Conservation (phyloP, 2,113 vertebrate genomes). For the Melanerpes aurifrons region DNA sequence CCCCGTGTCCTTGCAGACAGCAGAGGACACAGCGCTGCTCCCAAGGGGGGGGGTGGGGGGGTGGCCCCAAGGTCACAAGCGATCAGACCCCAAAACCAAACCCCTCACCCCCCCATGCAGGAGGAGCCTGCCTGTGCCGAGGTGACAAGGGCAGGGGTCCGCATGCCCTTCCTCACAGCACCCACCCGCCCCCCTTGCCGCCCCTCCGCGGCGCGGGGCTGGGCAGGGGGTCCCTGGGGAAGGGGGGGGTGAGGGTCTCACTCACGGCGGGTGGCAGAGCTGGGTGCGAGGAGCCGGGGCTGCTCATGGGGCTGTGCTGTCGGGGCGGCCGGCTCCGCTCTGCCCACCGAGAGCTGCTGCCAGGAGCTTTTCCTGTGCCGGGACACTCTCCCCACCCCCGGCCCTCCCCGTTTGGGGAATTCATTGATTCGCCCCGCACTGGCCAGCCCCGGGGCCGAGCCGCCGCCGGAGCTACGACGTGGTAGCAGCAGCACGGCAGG, state of each 20-base stretch:
- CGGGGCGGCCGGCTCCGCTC: not conserved
- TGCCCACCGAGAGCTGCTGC: not conserved
- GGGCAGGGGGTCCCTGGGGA: too few species aligned
- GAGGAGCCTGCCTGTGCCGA: not conserved
- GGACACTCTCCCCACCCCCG: slow-evolving; percentile 29
- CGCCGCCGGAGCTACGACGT: accelerated
- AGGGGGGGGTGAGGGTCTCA: not conserved
- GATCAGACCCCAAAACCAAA: not conserved
- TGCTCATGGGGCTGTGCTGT: not conserved
- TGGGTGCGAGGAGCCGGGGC: not conserved
- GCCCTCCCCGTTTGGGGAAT: slow-evolving; percentile 33
- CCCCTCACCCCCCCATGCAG: not conserved
- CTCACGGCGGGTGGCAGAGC: not conserved
- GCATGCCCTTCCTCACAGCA: not conserved
- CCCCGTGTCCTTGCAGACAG: not conserved
- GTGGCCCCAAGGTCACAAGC: not conserved
- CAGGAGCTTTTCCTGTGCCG: slow-evolving; percentile 50
- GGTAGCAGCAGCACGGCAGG: not conserved
- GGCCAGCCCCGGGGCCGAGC: not conserved
- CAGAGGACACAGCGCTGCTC: accelerated
- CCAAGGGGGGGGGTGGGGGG: not conserved
- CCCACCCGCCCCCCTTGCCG: accelerated
- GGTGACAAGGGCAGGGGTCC: accelerated
- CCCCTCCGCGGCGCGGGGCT: not conserved
- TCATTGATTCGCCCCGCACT: not conserved